Evolutionary conservation across 2,888 invertebrate genomes (phyloP).

Genomic region (Tenthredo mesomela): DNA sequence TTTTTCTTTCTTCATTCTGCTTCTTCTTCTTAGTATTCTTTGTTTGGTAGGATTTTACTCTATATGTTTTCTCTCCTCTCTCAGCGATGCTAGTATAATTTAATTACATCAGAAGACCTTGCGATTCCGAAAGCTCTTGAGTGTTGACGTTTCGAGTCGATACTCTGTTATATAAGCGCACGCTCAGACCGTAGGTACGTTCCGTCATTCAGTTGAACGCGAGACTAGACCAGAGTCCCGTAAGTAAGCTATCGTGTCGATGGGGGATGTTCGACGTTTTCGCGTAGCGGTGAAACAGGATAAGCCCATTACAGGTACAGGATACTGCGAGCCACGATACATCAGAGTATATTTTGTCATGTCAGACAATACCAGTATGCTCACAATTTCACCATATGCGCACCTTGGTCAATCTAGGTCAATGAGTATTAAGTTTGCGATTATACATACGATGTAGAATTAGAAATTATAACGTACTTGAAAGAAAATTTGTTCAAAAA

Average conservation of each 20-base stretch:
- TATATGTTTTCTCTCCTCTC: not conserved
- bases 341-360: not conserved
- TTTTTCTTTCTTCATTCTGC: not conserved
- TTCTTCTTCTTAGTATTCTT: not conserved
- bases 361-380: conserved; percentile 6
- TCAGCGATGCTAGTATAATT: not conserved
- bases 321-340: conserved; percentile 36
- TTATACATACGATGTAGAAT: not conserved
- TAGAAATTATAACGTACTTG: not conserved
- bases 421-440: not conserved
- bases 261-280: conserved; percentile 43
- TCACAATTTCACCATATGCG: not conserved
- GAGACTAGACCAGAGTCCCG: conserved; percentile 36
- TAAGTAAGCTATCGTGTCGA: conserved; percentile 51
- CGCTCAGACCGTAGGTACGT: conserved; percentile 15
- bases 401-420: not conserved
- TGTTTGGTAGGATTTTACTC: not conserved
- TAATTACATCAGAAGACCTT: conserved; percentile 2
- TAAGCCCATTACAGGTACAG: conserved; percentile 67
- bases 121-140: conserved; percentile 18
- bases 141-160: not conserved
- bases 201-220: conserved; percentile 11
- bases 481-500: not conserved
- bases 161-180: conserved; percentile 29
- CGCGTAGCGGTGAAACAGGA: conserved; percentile 61